Evolutionary conservation across 2,888 invertebrate species (phyloP), one percentile per base, ranked within the genome.

Genomic region (Coleophora deauratella): DNA sequence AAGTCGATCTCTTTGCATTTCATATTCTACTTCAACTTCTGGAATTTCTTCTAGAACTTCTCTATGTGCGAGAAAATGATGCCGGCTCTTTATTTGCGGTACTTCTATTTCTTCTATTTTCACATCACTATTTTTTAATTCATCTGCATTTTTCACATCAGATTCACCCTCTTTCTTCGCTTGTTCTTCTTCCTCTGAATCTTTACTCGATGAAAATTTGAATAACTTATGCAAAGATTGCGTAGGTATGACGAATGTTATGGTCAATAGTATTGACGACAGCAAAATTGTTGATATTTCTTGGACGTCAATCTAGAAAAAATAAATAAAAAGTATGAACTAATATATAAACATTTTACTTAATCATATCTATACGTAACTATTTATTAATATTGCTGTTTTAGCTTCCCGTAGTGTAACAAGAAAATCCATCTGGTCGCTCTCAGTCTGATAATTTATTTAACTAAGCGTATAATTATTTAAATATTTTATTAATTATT

Each of bases 191-290:
- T 44, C 45, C 3, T 47, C 50, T 41, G 43, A 45, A 27, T 51
- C 49, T 40, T 59, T 43, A 3, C 55, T 68, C 34, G 51, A 52
- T 50, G 62, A 45, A 37, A 67, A 69, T 1, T 55, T 54, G 38
- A 75, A 65, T 10, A 71, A 32, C 63, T 78, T 81, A 27, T 76
- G 74, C 7, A 84, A 41, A 3, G 75, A 72, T 54, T 91, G 91
- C 76, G 91, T 88, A 2, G 92, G 92, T 51, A 89, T 85, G 54
- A 92, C 89, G 43, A 92, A 88, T 31, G 91, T 77, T 40, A 92
- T 57, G 1, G 91, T 90, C 44, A 91, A 52, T 35, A 89, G 46
- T 10, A 78, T 62, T 1, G 91, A 88, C 36, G 85, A 68, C 12
- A 82, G 36, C 32, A 90, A 44, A 43, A 91, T 88, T 15, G 69